These are phyloP conservation scores for Limonius californicus DNA, from an alignment of 1,140 invertebrate species.

Conservation along the genomic window DNA sequence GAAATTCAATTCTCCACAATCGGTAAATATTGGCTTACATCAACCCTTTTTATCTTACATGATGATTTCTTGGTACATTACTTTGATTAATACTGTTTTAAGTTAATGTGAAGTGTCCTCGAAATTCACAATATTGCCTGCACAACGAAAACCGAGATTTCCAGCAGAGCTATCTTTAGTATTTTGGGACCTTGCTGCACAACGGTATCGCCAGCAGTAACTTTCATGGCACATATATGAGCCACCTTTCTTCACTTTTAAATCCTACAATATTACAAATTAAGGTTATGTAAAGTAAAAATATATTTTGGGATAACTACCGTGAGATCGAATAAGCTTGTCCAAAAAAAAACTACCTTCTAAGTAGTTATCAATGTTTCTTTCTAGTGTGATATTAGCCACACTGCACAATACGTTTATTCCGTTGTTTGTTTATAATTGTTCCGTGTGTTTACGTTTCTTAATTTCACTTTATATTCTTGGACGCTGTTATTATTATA, in stretches of 20 bases:
- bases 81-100: neutral
- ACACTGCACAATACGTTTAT: too few species aligned
- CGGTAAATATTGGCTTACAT: neutral
- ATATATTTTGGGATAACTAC: too few species aligned
- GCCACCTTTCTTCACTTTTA: constrained; percentile 95
- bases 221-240: constrained; percentile 90
- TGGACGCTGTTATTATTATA: too few species aligned
- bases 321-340: too few species aligned
- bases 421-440: too few species aligned
- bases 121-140: constrained; percentile 43
- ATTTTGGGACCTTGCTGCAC: constrained; percentile 90
- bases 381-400: too few species aligned
- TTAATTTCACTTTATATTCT: too few species aligned
- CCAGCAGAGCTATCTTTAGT: constrained; percentile 88
- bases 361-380: too few species aligned
- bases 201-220: constrained; percentile 92
- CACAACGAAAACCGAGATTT: constrained; percentile 95
- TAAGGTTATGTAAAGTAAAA: too few species aligned
- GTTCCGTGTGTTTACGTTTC: too few species aligned
- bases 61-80: neutral
- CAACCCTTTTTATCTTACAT: neutral
- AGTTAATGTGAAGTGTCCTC: neutral
- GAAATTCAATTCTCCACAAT: too few species aligned
- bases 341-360: too few species aligned
- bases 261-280: constrained; percentile 44